Evolutionary conservation across 2,888 invertebrate species (phyloP).

Genomic region (Tetragonula carbonaria): DNA sequence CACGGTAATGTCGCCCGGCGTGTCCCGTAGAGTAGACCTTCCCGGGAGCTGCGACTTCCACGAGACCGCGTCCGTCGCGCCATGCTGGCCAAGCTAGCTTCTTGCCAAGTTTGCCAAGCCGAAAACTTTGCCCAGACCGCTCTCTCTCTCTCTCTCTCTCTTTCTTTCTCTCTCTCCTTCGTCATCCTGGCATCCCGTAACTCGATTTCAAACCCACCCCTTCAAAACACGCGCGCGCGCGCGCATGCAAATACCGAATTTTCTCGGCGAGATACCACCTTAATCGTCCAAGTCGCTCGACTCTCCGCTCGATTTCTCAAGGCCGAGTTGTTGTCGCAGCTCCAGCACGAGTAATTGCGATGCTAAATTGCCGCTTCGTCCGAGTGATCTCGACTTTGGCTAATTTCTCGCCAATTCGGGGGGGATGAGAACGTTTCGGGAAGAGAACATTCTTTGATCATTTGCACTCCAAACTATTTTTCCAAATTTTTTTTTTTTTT

Average conservation of each 20-base stretch:
- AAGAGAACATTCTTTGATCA: too few relatives aligned
- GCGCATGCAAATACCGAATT: slow-evolving; percentile 62
- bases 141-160: neutral
- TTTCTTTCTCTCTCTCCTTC: slow-evolving; percentile 11
- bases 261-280: slow-evolving; percentile 45
- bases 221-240: slow-evolving; percentile 35
- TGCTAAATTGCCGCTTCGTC: neutral
- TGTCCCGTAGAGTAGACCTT: slow-evolving; percentile 10
- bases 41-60: neutral
- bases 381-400: too few relatives aligned
- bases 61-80: slow-evolving; percentile 13
- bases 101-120: slow-evolving; percentile 44
- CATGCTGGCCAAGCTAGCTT: slow-evolving; percentile 29
- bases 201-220: slow-evolving; percentile 60
- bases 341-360: slow-evolving; percentile 31
- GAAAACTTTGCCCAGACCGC: slow-evolving; percentile 14
- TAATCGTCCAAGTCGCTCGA: slow-evolving; percentile 52
- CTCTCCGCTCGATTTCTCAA: slow-evolving; percentile 8
- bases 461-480: too few relatives aligned
- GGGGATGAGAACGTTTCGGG: too few relatives aligned
- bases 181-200: slow-evolving; percentile 50
- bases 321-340: neutral
- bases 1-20: slow-evolving; percentile 37
- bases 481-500: too few relatives aligned
- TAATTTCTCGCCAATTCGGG: too few relatives aligned